phyloP scores from a whole-genome alignment of 2,113 vertebrate genomes.

The Lepisosteus osseus region DNA sequence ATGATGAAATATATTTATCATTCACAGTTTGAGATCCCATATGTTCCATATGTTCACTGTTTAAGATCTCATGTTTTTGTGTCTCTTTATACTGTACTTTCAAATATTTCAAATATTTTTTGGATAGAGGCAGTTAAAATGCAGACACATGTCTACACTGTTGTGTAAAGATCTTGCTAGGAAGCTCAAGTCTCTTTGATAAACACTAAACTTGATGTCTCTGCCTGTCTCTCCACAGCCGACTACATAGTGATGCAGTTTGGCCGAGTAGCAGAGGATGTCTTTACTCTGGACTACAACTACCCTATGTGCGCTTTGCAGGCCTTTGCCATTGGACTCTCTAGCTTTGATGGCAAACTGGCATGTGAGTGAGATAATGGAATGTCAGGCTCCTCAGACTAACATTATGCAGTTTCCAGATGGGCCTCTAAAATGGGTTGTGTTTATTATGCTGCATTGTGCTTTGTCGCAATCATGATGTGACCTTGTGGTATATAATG shows the following conservation, averaged over 20 bases:
- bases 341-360: constrained; percentile 95
- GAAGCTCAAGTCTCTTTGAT: no score
- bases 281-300: constrained; percentile 94
- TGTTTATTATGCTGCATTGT: neutral
- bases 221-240: constrained; percentile 55
- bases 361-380: constrained; percentile 80
- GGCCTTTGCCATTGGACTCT: constrained; percentile 92
- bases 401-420: neutral
- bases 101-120: no score
- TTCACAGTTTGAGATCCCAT: no score
- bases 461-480: neutral
- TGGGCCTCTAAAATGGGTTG: neutral
- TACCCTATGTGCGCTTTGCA: constrained; percentile 95
- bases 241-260: constrained; percentile 99
- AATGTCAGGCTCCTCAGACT: neutral
- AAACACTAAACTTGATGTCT: no score
- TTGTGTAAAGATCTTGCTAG: no score
- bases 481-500: no score
- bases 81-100: no score
- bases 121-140: no score
- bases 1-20: no score
- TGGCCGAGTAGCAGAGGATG: constrained; percentile 87
- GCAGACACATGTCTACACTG: no score
- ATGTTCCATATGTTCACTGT: no score
- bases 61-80: no score